Conservation (phyloP, 1,140 invertebrate species). For the Procambarus clarkii region DNA sequence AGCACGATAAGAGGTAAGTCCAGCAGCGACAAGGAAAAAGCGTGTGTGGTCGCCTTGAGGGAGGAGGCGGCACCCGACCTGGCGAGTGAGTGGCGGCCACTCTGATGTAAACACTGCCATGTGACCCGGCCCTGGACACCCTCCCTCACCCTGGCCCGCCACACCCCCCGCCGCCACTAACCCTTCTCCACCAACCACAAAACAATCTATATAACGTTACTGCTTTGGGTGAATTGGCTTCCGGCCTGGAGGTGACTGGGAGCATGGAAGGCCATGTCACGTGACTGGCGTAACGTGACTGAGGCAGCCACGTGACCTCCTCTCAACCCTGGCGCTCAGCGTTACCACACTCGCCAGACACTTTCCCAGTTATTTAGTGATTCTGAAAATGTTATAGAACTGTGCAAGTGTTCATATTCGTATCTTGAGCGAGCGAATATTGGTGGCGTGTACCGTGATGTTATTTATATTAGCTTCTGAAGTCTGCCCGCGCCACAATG, state of each 20-base stretch:
- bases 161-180: not conserved
- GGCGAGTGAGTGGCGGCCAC: not conserved
- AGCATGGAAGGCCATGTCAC: not conserved
- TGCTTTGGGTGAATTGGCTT: not conserved
- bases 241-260: not conserved
- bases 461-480: too few species aligned
- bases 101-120: conserved; percentile 31
- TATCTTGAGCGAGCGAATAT: too few species aligned
- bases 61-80: not conserved
- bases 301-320: conserved; percentile 17
- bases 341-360: too few species aligned
- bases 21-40: too few species aligned
- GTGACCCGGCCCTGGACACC: conserved; percentile 29
- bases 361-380: too few species aligned
- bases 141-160: not conserved
- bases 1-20: conserved; percentile 40
- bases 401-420: too few species aligned
- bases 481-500: too few species aligned
- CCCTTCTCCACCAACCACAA: not conserved
- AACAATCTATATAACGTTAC: not conserved
- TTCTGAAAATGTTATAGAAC: too few species aligned
- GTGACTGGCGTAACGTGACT: not conserved
- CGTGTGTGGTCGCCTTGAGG: not conserved
- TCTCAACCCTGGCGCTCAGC: not conserved
- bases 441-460: too few species aligned